A percentile compares a stretch with the other conserved stretches of the same genome.
These are phyloP conservation scores for Drosophila repletoides DNA, from an alignment of 1,140 invertebrate genomes.

Conservation along the genomic window DNA sequence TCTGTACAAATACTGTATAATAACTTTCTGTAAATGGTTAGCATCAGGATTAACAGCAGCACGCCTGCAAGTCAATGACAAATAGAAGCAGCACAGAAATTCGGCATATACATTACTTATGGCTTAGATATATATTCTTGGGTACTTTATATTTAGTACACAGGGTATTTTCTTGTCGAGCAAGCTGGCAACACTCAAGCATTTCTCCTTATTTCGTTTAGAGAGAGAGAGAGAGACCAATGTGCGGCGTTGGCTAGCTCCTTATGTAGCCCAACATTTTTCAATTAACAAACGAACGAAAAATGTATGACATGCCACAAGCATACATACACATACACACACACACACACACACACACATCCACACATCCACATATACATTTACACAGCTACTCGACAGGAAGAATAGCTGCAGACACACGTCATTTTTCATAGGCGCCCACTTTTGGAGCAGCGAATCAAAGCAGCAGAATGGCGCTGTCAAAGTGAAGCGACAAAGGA, in stretches of 20 bases:
- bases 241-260: constrained; percentile 26
- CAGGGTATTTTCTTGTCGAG: no score
- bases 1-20: no score
- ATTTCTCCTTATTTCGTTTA: no score
- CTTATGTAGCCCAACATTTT: constrained; percentile 75
- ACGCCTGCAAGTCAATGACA: no score
- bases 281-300: constrained; percentile 80
- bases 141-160: no score
- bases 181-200: no score
- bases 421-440: constrained; percentile 69
- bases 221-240: no score
- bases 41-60: no score
- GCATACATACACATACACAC: constrained; percentile 49
- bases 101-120: no score
- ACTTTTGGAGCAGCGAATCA: constrained; percentile 54
- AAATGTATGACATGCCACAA: constrained; percentile 75
- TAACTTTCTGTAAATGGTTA: no score
- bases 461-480: constrained; percentile 69
- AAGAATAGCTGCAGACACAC: constrained; percentile 25
- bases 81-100: no score
- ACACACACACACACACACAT: constrained; percentile 37
- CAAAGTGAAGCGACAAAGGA: constrained; percentile 43
- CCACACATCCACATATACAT: constrained; percentile 22
- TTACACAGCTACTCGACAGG: constrained; percentile 18
- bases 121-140: no score